phyloP scores from a whole-genome alignment of 1,140 invertebrate genomes.

The Zaprionus ornatus region DNA sequence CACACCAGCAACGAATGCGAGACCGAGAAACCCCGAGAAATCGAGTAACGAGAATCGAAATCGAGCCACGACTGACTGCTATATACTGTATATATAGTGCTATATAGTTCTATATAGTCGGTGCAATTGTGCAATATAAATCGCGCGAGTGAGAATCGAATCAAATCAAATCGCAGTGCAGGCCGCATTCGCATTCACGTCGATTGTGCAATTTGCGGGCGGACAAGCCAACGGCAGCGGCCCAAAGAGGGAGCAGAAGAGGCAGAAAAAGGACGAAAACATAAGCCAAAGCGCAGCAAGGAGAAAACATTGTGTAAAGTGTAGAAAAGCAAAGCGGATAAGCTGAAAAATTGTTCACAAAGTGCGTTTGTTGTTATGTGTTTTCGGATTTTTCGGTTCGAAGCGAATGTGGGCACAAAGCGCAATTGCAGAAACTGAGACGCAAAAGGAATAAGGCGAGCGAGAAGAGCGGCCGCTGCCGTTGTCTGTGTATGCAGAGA shows the following conservation, averaged over 20 bases:
- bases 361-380: slow-evolving; percentile 52
- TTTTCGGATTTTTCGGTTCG: slow-evolving; percentile 54
- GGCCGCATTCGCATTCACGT: slow-evolving; percentile 33
- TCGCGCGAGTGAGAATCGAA: slow-evolving; percentile 19
- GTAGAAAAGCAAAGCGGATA: background rate
- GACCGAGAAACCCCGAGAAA: slow-evolving; percentile 15
- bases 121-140: slow-evolving; percentile 58
- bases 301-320: slow-evolving; percentile 4
- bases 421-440: slow-evolving; percentile 63
- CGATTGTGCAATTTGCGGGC: slow-evolving; percentile 74
- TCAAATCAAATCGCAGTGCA: slow-evolving; percentile 10
- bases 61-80: slow-evolving; percentile 3
- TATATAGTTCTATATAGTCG: background rate
- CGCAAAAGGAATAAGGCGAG: slow-evolving; percentile 56
- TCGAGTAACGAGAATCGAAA: slow-evolving; percentile 11
- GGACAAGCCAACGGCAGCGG: slow-evolving; percentile 66
- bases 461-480: slow-evolving; percentile 54
- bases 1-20: slow-evolving; percentile 10
- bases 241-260: slow-evolving; percentile 22
- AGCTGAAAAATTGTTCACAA: slow-evolving; percentile 15
- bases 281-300: background rate
- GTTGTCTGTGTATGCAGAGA: slow-evolving; percentile 49
- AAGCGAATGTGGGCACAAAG: slow-evolving; percentile 67
- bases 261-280: slow-evolving; percentile 3
- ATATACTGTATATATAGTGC: background rate